These are phyloP conservation scores for Eptesicus fuscus DNA, from an alignment of 2,113 vertebrate species.

Conservation along the genomic window DNA sequence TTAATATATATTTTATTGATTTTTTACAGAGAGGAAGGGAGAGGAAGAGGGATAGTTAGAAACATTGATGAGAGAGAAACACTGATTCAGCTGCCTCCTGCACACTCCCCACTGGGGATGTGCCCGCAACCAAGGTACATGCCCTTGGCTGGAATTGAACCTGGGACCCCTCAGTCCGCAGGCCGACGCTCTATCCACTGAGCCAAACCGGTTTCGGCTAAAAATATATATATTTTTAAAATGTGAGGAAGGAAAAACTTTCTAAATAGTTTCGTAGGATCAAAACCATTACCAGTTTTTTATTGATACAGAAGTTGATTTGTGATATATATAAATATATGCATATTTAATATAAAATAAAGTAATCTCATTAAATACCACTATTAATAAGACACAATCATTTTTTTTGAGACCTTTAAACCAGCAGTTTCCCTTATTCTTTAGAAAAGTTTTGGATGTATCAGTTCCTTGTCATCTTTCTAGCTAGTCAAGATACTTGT, in stretches of 20 bases:
- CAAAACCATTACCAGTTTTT: neutral
- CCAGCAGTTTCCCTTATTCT: neutral
- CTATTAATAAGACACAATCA: neutral
- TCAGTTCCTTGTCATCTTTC: neutral
- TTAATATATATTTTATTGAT: too few species aligned
- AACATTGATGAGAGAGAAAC: too few species aligned
- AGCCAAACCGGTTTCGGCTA: too few species aligned
- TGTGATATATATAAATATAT: neutral
- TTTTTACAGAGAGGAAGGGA: too few species aligned
- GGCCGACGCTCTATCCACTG: too few species aligned
- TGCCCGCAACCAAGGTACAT: too few species aligned
- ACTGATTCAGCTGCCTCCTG: too few species aligned
- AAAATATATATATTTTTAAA: neutral
- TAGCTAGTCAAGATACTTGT: neutral
- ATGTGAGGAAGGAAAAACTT: neutral
- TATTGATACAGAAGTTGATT: neutral
- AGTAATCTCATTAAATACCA: neutral
- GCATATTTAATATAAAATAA: neutral
- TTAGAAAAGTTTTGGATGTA: neutral
- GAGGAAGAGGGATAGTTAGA: too few species aligned
- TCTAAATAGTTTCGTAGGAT: neutral
- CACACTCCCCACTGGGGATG: too few species aligned
- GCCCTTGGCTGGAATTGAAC: too few species aligned
- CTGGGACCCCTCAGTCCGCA: too few species aligned
- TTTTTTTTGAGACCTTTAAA: constrained; percentile 32